Conservation (phyloP, 64 coral and sea anemone genomes). For the Catalaphyllia jardinei region DNA sequence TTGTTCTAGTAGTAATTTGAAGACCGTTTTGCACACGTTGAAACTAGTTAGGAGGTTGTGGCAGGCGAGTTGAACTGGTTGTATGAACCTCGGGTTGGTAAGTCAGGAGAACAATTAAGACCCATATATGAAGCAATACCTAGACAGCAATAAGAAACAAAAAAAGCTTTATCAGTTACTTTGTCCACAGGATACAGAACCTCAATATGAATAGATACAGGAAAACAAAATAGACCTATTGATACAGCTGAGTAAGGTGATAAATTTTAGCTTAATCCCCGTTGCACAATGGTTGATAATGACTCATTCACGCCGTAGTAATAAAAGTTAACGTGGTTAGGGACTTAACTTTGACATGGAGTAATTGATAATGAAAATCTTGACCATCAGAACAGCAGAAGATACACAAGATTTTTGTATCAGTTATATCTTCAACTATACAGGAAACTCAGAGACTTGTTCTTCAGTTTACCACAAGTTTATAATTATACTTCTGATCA, state of each 20-base stretch:
- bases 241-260: no score
- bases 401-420: no score
- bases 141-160: constrained; percentile 31
- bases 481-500: no score
- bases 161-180: not conserved
- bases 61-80: constrained; percentile 60
- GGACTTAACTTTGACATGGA: no score
- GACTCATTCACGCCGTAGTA: no score
- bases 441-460: not conserved
- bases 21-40: not conserved
- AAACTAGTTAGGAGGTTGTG: constrained; percentile 10
- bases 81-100: constrained; percentile 98
- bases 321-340: no score
- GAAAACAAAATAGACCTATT: not conserved
- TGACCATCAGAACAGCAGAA: no score
- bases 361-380: no score
- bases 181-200: not conserved
- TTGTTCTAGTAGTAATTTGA: not conserved
- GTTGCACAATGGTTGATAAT: no score
- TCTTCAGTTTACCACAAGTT: not conserved
- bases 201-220: not conserved
- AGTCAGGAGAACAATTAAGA: constrained; percentile 90
- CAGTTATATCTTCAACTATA: not conserved
- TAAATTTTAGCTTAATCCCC: no score
- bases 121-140: constrained; percentile 94